Evolutionary conservation across 2,888 invertebrate genomes (phyloP).

Genomic region (Aelia acuminata): DNA sequence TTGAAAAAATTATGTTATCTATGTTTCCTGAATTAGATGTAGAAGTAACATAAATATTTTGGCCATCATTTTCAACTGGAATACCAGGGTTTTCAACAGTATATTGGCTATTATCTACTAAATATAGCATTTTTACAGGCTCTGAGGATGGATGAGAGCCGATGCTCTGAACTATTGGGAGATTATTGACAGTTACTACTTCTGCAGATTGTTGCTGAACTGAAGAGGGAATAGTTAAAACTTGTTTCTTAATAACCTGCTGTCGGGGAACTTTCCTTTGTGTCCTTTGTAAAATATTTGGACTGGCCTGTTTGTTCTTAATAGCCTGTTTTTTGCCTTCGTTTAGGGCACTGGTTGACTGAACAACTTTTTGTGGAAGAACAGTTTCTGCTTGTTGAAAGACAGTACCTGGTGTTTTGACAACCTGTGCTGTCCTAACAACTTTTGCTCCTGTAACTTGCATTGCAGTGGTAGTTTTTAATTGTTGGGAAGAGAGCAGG

Average conservation of each 20-base stretch:
- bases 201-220: not conserved
- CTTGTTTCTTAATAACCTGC: not conserved
- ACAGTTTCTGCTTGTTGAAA: slow-evolving; percentile 37
- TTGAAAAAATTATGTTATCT: slow-evolving; percentile 63
- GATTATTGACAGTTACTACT: slow-evolving; percentile 11
- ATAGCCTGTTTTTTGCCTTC: slow-evolving; percentile 20
- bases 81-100: slow-evolving; percentile 7
- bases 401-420: slow-evolving; percentile 4
- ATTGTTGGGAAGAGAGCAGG: not conserved
- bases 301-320: slow-evolving; percentile 60
- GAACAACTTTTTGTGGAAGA: not conserved
- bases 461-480: not conserved
- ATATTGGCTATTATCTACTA: slow-evolving; percentile 32
- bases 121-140: slow-evolving; percentile 49
- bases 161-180: slow-evolving; percentile 33
- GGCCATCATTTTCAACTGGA: slow-evolving; percentile 10
- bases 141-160: slow-evolving; percentile 8
- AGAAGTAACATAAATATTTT: slow-evolving; percentile 15
- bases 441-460: slow-evolving; percentile 6
- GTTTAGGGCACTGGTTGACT: not conserved
- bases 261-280: slow-evolving; percentile 59
- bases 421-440: slow-evolving; percentile 1
- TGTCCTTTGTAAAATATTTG: slow-evolving; percentile 64
- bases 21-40: slow-evolving; percentile 58
- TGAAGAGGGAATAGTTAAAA: not conserved